Percentiles rank a stretch among this genome's conserved stretches.
Conservation (phyloP, 2,113 vertebrate species). For the Engystomops pustulosus region DNA sequence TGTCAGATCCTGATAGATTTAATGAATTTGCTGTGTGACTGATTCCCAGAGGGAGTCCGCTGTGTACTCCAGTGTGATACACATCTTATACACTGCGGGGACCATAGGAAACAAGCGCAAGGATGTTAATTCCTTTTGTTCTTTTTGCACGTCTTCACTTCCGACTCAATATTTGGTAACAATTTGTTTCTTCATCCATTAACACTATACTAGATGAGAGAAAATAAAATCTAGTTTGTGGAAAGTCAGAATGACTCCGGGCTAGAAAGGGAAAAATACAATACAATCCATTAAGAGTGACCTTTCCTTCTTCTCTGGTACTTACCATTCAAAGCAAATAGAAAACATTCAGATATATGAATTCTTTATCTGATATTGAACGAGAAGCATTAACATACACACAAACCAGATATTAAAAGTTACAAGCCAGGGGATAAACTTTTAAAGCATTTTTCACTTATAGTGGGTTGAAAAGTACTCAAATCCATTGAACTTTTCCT, state of each 20-base stretch:
- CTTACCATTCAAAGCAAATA: background rate
- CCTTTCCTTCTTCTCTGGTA: background rate
- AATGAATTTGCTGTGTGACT: background rate
- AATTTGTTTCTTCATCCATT: background rate
- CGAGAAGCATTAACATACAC: background rate
- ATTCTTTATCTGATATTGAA: background rate
- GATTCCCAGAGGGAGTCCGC: background rate
- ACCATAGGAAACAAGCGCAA: background rate
- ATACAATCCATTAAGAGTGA: background rate
- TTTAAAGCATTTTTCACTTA: too few species aligned
- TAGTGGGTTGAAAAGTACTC: too few species aligned
- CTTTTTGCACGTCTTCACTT: background rate
- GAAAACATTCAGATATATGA: background rate
- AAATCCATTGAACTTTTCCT: too few species aligned
- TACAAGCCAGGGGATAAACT: too few species aligned
- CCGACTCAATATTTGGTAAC: background rate
- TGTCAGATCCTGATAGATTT: conserved; percentile 16
- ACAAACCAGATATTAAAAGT: background rate
- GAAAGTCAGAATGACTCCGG: background rate
- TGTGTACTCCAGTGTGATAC: background rate
- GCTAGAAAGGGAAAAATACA: background rate
- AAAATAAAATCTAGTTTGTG: background rate
- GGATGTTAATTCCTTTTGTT: background rate
- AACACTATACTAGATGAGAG: background rate
- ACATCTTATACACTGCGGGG: background rate